These are phyloP conservation scores for Chrosomus eos DNA, from an alignment of 2,797 vertebrate genomes.

Conservation along the genomic window DNA sequence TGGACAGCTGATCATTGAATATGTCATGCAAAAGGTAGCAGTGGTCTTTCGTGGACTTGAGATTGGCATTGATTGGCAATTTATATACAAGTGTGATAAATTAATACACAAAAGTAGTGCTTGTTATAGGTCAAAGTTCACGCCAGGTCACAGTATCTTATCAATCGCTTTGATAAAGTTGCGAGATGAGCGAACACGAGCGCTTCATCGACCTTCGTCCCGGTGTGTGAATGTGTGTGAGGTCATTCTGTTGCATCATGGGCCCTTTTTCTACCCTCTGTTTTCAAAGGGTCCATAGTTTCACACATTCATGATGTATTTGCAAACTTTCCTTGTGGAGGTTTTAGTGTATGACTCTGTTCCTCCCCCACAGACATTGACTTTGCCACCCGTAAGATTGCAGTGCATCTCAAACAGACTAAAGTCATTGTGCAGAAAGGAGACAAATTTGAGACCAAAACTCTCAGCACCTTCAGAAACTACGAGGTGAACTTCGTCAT, in stretches of 20 bases:
- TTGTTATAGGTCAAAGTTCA: slow-evolving; percentile 13
- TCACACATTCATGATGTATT: neutral
- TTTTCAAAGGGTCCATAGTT: neutral
- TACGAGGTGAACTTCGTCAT: slow-evolving; percentile 85
- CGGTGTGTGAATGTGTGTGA: slow-evolving; percentile 1
- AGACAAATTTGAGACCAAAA: slow-evolving; percentile 86
- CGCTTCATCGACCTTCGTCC: neutral
- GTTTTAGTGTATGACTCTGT: neutral
- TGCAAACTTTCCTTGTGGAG: neutral
- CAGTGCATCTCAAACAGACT: slow-evolving; percentile 85
- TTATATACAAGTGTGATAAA: no score
- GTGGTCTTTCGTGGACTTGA: no score
- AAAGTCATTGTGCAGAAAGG: slow-evolving; percentile 89
- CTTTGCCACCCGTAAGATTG: slow-evolving; percentile 93
- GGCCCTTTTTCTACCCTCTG: neutral
- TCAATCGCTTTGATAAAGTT: slow-evolving; percentile 15
- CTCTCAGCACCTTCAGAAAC: slow-evolving; percentile 90
- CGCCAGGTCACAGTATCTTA: neutral
- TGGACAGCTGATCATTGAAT: no score
- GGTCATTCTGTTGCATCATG: slow-evolving; percentile 25
- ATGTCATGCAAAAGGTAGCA: no score
- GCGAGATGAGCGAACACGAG: neutral
- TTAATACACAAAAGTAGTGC: neutral
- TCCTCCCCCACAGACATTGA: slow-evolving; percentile 82
- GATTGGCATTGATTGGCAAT: no score